These are phyloP conservation scores for Phallusia fumigata DNA, from an alignment of 23 tunicate species.

Conservation along the genomic window DNA sequence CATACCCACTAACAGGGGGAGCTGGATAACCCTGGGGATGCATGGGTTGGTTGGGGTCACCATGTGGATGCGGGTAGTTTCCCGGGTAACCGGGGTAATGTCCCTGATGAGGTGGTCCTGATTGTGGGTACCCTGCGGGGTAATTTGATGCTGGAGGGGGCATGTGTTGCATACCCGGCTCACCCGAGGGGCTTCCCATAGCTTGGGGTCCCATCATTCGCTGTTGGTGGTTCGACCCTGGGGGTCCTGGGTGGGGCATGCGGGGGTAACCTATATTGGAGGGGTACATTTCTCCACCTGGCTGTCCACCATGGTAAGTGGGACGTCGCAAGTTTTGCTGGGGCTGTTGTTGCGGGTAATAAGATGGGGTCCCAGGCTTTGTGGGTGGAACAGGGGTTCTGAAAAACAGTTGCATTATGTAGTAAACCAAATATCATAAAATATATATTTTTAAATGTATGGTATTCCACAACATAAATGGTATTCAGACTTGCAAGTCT, in stretches of 20 bases:
- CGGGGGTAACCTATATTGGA: slow-evolving; percentile 43
- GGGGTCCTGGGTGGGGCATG: slow-evolving; percentile 50
- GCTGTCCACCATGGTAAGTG: slow-evolving; percentile 13
- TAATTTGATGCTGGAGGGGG: slow-evolving; percentile 14
- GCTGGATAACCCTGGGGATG: slow-evolving; percentile 36
- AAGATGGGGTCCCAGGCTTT: slow-evolving; percentile 21
- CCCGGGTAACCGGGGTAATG: background rate
- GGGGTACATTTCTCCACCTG: slow-evolving; percentile 32
- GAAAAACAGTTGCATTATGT: too few species aligned
- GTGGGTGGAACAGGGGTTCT: background rate
- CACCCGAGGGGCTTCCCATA: slow-evolving; percentile 30
- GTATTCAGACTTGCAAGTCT: too few species aligned
- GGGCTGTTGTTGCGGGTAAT: slow-evolving; percentile 35
- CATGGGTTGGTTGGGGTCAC: slow-evolving; percentile 23
- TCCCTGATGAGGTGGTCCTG: slow-evolving; percentile 22
- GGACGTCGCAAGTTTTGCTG: slow-evolving; percentile 30
- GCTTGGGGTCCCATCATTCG: slow-evolving; percentile 58
- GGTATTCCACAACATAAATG: too few species aligned
- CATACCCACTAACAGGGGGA: background rate
- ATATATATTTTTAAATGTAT: too few species aligned
- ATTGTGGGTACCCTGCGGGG: slow-evolving; percentile 25
- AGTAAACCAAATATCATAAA: too few species aligned
- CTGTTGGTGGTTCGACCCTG: slow-evolving; percentile 31
- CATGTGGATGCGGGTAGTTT: slow-evolving; percentile 2
- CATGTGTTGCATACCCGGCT: slow-evolving; percentile 26